Base-by-base conservation (phyloP, 2,888 invertebrate species). In the Pheosia tremula region DNA sequence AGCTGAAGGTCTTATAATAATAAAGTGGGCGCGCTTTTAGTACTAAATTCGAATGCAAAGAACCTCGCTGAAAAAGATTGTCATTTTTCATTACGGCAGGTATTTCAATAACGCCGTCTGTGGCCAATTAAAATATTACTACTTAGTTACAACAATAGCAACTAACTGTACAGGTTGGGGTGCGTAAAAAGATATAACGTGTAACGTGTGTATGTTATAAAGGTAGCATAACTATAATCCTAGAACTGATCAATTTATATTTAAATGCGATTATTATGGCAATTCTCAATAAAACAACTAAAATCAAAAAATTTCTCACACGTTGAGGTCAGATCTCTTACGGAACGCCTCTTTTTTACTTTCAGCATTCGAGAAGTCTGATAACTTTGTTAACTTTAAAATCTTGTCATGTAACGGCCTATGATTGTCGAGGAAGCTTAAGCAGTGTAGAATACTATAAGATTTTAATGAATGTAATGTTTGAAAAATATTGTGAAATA, bases 1-100 rank as follows among this genome's bases (percentile, higher is more conserved):
- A 63, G 54, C 77, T 78, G 88, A 89, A 89, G 88, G 88, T 83
- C 87, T 84, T 67, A 73, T 74, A 82, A 81, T 81, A 78, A 80
- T 79, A 83, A 82, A 82, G 77, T 81, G 73, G 79, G 74, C 72
- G 75, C 70, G 72, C 72, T 75, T 72, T 78, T 71, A 69, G 70
- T 72, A 77, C 75, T 64, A 67, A 72, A 67, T 41, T 54, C 41
- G 43, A 43, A 50, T 10, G 10, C 43, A 47, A 24, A 50, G 24
- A 13, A 50, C 50, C 24, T 50, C 50, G 24, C 24, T 24, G 24
- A 50, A 24, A 53, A 37, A 53, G 36, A 53, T 38, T 53, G 53
- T 37, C 11, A 53, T 53, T 37, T 53, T 53, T 53, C 6, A 37
- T 36, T 53, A 37, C 8, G 10, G 11, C 7, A 53, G 53, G 11